Conservation (phyloP, 2,888 invertebrate species). For the Iselma pallidipennis region DNA sequence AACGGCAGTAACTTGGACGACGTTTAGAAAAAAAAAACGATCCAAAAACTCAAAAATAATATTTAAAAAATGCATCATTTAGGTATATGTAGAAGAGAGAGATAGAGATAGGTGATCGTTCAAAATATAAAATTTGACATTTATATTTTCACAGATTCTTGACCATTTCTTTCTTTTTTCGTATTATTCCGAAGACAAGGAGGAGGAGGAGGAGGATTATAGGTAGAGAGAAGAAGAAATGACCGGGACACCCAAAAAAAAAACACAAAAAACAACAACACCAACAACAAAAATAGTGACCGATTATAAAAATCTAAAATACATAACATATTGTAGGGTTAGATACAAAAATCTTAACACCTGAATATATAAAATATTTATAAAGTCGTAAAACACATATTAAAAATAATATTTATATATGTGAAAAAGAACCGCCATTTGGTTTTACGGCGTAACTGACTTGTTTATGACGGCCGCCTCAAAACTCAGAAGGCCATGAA, state of each 20-base stretch:
- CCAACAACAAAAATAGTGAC: constrained; percentile 41
- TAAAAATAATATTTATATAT: constrained; percentile 59
- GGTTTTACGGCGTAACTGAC: constrained; percentile 54
- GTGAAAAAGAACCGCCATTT: constrained; percentile 54
- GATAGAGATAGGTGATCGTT: constrained; percentile 6
- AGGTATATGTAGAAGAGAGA: no score
- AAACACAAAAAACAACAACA: no score
- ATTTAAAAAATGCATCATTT: no score
- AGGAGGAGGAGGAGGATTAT: no score
- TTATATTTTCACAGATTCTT: constrained; percentile 42
- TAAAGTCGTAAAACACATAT: constrained; percentile 58
- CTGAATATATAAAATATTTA: constrained; percentile 58
- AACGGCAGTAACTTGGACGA: constrained; percentile 14
- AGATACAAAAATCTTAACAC: constrained; percentile 55
- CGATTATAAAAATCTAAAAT: constrained; percentile 36
- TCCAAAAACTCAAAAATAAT: no score
- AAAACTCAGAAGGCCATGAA: constrained; percentile 45
- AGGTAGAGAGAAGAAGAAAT: no score
- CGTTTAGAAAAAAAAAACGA: no score
- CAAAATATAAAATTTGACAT: constrained; percentile 50
- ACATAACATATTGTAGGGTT: constrained; percentile 15
- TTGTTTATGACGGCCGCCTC: constrained; percentile 54
- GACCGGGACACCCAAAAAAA: no score
- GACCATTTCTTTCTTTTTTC: not conserved
- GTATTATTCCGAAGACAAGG: no score